Evolutionary conservation across 2,113 vertebrate genomes (phyloP).

Genomic region (Nycticorax nycticorax): DNA sequence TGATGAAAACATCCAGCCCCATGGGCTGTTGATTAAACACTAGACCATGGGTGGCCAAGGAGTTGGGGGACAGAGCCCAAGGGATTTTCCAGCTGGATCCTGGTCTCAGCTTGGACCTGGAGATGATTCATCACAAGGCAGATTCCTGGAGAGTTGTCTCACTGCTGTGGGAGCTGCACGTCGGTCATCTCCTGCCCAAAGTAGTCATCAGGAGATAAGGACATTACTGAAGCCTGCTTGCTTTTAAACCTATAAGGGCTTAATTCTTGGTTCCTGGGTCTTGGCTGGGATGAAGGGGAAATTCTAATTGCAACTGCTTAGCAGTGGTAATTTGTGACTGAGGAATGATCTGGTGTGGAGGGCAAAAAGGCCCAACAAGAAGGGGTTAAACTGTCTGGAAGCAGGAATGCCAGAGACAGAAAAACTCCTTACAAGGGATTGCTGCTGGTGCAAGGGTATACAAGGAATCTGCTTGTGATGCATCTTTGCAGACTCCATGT

Average conservation of each 20-base stretch:
- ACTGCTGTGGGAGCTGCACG: background rate
- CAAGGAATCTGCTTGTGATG: background rate
- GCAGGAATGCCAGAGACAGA: background rate
- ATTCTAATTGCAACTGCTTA: background rate
- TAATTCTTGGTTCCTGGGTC: background rate
- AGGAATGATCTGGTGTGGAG: background rate
- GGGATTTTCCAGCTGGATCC: background rate
- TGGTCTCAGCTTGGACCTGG: background rate
- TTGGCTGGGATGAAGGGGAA: background rate
- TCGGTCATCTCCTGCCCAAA: background rate
- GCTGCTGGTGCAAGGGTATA: background rate
- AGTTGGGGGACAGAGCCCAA: background rate
- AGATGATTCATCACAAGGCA: background rate
- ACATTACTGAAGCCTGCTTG: background rate
- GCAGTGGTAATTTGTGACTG: background rate
- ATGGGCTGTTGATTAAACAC: background rate
- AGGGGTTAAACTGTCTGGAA: background rate
- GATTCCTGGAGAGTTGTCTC: background rate
- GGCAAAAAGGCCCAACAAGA: background rate
- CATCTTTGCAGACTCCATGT: background rate
- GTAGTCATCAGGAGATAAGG: background rate
- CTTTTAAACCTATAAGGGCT: background rate
- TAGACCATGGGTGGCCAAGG: background rate
- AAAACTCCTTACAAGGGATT: background rate
- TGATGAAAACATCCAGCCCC: background rate